These are phyloP conservation scores for Tribolium madens DNA, from an alignment of 1,140 invertebrate genomes.

Conservation along the genomic window DNA sequence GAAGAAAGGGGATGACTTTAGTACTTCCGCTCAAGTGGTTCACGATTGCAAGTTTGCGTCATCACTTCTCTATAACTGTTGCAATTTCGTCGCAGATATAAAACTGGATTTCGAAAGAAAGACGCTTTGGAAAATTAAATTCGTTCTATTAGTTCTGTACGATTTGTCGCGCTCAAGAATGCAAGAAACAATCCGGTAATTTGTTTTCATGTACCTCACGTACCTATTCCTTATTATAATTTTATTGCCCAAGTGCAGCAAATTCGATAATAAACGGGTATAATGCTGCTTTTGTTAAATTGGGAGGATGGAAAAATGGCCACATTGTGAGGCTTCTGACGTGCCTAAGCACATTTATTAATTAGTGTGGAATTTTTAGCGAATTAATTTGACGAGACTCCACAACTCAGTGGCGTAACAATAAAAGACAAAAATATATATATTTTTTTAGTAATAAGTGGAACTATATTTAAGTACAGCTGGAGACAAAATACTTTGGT, in stretches of 20 bases:
- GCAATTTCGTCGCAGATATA: constrained; percentile 10
- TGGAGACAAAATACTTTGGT: too few species aligned
- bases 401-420: background rate
- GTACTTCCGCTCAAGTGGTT: constrained; percentile 54
- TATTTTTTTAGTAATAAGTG: too few species aligned
- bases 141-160: constrained; percentile 13
- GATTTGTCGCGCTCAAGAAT: constrained; percentile 21
- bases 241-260: constrained; percentile 18
- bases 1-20: constrained; percentile 53
- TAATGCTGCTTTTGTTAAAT: constrained; percentile 22
- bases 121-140: background rate
- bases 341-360: constrained; percentile 11
- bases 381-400: constrained; percentile 8
- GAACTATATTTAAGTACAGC: too few species aligned
- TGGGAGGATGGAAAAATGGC: background rate
- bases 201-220: constrained; percentile 32
- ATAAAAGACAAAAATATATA: too few species aligned
- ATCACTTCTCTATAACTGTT: constrained; percentile 14
- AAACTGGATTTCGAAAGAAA: constrained; percentile 3
- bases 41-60: constrained; percentile 52
- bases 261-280: constrained; percentile 20
- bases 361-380: background rate
- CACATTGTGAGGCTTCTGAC: background rate
- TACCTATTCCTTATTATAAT: constrained; percentile 34
- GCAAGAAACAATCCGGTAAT: constrained; percentile 34